phyloP scores from a whole-genome alignment of 2,797 vertebrate genomes.

The Sebastes matsubarae region DNA sequence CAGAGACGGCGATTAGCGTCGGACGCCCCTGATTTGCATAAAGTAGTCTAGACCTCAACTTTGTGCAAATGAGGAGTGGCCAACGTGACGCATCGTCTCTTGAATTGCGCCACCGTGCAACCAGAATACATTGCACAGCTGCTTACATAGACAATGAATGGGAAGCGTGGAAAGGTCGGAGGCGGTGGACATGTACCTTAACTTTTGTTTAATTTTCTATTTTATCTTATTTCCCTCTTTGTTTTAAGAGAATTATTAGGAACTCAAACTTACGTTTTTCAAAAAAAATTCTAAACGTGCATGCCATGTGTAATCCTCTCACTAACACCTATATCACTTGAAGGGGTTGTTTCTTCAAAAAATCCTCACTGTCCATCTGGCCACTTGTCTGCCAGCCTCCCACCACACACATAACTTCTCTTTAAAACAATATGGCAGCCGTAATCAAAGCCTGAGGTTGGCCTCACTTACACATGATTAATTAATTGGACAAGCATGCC shows the following conservation, averaged over 20 bases:
- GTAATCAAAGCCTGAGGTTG: slow-evolving; percentile 63
- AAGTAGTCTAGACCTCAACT: too few species aligned
- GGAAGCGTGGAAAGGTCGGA: too few species aligned
- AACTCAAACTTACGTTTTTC: too few species aligned
- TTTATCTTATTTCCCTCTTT: neutral
- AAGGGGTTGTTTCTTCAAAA: slow-evolving; percentile 6
- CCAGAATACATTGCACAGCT: too few species aligned
- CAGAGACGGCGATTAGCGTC: too few species aligned
- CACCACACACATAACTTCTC: slow-evolving; percentile 10
- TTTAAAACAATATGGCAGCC: slow-evolving; percentile 68
- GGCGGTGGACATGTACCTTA: too few species aligned
- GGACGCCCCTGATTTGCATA: too few species aligned
- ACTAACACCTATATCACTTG: neutral
- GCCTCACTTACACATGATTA: slow-evolving; percentile 68
- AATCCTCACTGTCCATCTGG: slow-evolving; percentile 34
- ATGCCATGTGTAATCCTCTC: neutral
- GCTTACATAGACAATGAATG: too few species aligned
- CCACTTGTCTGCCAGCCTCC: slow-evolving; percentile 29
- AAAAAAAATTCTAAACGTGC: neutral
- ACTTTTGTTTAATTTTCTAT: neutral
- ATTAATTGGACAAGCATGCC: slow-evolving; percentile 72
- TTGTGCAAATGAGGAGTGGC: too few species aligned
- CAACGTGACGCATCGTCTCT: too few species aligned
- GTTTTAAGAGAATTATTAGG: neutral
- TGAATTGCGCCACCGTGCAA: too few species aligned